phyloP scores from a whole-genome alignment of 2,113 vertebrate species.

The Pituophis catenifer region DNA sequence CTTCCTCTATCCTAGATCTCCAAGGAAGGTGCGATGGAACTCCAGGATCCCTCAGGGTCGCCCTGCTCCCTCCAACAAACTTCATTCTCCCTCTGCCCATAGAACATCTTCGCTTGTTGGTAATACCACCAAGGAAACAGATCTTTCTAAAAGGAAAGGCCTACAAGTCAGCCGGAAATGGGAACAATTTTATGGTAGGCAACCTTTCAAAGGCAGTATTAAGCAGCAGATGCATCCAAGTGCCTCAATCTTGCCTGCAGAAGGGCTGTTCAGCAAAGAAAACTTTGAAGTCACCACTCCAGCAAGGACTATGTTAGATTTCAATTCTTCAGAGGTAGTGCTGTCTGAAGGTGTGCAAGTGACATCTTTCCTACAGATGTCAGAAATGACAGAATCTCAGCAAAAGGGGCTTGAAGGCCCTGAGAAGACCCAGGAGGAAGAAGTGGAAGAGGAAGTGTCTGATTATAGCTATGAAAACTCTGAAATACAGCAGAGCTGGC shows the following conservation, averaged over 20 bases:
- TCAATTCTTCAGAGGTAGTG: slow-evolving; percentile 64
- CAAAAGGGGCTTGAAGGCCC: slow-evolving; percentile 57
- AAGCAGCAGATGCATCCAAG: slow-evolving; percentile 30
- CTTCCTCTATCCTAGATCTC: slow-evolving; percentile 81
- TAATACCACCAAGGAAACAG: slow-evolving; percentile 60
- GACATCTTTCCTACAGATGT: slow-evolving; percentile 83
- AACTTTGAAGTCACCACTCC: not conserved
- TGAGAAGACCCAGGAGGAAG: slow-evolving; percentile 63
- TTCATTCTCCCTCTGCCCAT: not conserved
- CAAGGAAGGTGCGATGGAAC: slow-evolving; percentile 73
- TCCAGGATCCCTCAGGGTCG: slow-evolving; percentile 59
- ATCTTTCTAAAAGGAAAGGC: slow-evolving; percentile 26
- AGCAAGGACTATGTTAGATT: not conserved
- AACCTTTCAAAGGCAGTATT: slow-evolving; percentile 38
- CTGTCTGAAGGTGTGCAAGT: slow-evolving; percentile 44
- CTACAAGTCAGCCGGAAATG: slow-evolving; percentile 35
- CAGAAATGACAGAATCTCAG: slow-evolving; percentile 75
- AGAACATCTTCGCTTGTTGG: slow-evolving; percentile 56
- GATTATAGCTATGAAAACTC: slow-evolving; percentile 89
- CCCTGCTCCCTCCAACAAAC: slow-evolving; percentile 25
- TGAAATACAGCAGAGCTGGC: slow-evolving; percentile 82
- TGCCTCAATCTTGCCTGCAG: not conserved
- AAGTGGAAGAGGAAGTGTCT: slow-evolving; percentile 77
- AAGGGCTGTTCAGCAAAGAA: slow-evolving; percentile 42
- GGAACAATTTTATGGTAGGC: slow-evolving; percentile 19